A percentile compares a stretch with the other conserved stretches of the same genome.
Conservation (phyloP, 2,888 invertebrate genomes). For the Cenopis cana region DNA sequence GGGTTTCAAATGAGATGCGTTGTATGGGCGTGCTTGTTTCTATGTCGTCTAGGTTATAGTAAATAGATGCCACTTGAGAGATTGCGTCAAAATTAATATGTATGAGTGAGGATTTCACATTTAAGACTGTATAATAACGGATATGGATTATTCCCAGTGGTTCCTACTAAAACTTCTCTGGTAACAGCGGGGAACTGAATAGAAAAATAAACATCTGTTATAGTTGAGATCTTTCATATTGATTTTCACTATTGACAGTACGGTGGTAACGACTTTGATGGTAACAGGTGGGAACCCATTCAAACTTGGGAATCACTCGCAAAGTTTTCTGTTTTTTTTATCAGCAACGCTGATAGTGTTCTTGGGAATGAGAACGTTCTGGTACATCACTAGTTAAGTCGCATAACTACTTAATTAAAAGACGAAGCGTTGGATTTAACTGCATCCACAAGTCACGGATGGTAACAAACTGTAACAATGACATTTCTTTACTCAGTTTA, state of each 20-base stretch:
- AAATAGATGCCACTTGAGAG: conserved; percentile 4
- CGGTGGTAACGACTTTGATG: too few species aligned
- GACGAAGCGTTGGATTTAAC: too few species aligned
- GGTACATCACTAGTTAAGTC: background rate
- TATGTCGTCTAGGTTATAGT: conserved; percentile 20
- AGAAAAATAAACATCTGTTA: too few species aligned
- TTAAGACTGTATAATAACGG: background rate
- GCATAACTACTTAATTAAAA: background rate
- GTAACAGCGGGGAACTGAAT: too few species aligned
- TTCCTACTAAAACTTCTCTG: too few species aligned
- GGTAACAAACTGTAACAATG: too few species aligned
- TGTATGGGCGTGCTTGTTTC: conserved; percentile 38
- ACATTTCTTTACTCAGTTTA: too few species aligned
- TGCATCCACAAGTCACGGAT: background rate
- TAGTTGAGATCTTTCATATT: too few species aligned
- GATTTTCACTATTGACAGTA: too few species aligned
- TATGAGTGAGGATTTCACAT: background rate
- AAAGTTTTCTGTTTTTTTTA: background rate
- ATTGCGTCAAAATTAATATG: background rate
- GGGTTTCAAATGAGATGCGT: conserved; percentile 30
- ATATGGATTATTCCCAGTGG: too few species aligned
- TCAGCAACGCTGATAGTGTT: background rate
- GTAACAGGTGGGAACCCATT: too few species aligned
- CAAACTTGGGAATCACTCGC: too few species aligned
- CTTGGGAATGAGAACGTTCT: background rate